These are phyloP conservation scores for Bombus picipes DNA, from an alignment of 1,140 invertebrate species.

Conservation along the genomic window DNA sequence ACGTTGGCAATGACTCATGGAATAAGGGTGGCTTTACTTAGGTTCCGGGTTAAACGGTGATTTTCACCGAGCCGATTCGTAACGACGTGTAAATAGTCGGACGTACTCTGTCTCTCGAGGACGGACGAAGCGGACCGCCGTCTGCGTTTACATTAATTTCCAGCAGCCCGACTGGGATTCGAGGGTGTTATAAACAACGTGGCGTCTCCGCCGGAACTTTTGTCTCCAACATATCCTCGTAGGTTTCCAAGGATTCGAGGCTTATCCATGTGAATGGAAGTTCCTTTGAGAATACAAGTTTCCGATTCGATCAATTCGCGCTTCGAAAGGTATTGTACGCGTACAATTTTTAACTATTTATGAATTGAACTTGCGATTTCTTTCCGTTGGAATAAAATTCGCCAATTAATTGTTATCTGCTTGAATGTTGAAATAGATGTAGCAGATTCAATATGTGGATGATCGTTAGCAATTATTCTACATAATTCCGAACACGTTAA, in stretches of 20 bases:
- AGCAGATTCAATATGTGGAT: no score
- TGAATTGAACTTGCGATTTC: no score
- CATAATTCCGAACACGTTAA: no score
- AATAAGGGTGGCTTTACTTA: slow-evolving; percentile 41
- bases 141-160: slow-evolving; percentile 46
- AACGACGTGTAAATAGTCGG: slow-evolving; percentile 37
- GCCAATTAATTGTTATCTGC: neutral
- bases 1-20: slow-evolving; percentile 40
- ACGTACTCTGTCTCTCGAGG: neutral
- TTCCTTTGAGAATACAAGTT: neutral
- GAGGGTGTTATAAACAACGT: slow-evolving; percentile 29
- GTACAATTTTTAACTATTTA: no score
- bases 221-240: neutral
- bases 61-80: slow-evolving; percentile 47
- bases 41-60: slow-evolving; percentile 46
- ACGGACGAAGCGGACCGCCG: neutral
- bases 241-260: neutral
- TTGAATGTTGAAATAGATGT: no score
- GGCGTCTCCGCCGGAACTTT: neutral
- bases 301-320: neutral
- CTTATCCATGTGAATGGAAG: neutral
- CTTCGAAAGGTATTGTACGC: no score
- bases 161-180: neutral
- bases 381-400: no score
- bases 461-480: no score